Conservation (phyloP, 2,113 vertebrate species). For the Procavia capensis region DNA sequence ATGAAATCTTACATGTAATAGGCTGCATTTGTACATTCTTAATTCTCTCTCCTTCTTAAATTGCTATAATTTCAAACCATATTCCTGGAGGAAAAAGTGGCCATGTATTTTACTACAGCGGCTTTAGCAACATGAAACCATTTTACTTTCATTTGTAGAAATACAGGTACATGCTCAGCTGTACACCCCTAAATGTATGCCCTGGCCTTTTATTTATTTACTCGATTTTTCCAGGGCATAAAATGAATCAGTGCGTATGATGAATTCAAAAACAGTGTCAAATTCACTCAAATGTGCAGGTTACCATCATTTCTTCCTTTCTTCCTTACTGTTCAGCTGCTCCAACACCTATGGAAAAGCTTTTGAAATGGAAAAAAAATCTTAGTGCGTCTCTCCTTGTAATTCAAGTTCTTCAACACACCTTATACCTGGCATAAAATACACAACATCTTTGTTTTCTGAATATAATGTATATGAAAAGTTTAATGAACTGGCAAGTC, state of each 20-base stretch:
- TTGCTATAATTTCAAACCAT: conserved; percentile 63
- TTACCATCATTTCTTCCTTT: conserved; percentile 15
- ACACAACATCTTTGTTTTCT: neutral
- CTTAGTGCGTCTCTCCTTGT: neutral
- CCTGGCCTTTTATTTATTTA: conserved; percentile 11
- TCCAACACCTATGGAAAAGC: neutral
- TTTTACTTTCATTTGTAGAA: conserved; percentile 46
- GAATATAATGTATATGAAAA: conserved; percentile 13
- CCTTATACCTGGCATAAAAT: neutral
- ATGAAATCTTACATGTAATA: conserved; percentile 39
- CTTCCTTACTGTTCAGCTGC: neutral
- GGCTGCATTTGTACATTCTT: conserved; percentile 43
- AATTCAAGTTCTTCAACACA: neutral
- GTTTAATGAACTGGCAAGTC: neutral
- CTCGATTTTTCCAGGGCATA: neutral
- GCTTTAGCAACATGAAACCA: neutral
- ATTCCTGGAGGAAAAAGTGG: conserved; percentile 59
- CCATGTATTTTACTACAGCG: conserved; percentile 50
- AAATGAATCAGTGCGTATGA: neutral
- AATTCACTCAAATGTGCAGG: neutral
- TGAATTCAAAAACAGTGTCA: neutral
- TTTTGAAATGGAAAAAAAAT: neutral
- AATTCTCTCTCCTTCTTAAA: conserved; percentile 50
- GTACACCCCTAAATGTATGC: neutral
- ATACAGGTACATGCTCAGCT: neutral